Percentiles rank a stretch among this genome's conserved stretches.
These are phyloP conservation scores for Electrophaes corylata DNA, from an alignment of 2,888 invertebrate species.

Conservation along the genomic window DNA sequence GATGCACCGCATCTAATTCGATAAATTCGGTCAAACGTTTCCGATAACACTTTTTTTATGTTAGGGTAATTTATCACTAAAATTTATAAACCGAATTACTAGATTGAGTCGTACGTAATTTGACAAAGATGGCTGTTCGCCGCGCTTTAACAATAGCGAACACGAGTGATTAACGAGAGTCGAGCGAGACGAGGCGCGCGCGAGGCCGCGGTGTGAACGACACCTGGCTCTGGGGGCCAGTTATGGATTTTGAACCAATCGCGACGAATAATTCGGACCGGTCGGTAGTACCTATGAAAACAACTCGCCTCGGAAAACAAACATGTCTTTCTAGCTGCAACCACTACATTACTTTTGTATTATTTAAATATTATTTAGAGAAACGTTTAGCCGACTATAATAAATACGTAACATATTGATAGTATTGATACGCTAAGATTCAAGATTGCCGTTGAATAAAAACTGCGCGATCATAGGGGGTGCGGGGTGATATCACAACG, in stretches of 20 bases:
- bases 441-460: slow-evolving; percentile 28
- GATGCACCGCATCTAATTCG: slow-evolving; percentile 66
- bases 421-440: slow-evolving; percentile 16
- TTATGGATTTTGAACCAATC: slow-evolving; percentile 84
- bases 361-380: slow-evolving; percentile 10
- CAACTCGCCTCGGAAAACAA: slow-evolving; percentile 66
- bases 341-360: slow-evolving; percentile 53
- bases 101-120: slow-evolving; percentile 80
- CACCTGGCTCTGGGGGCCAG: slow-evolving; percentile 84
- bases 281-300: slow-evolving; percentile 51
- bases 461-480: slow-evolving; percentile 37
- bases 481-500: slow-evolving; percentile 31
- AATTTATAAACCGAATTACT: slow-evolving; percentile 65
- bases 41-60: slow-evolving; percentile 70
- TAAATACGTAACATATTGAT: slow-evolving; percentile 1
- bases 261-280: slow-evolving; percentile 83
- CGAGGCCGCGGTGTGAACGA: slow-evolving; percentile 85
- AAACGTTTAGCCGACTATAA: slow-evolving; percentile 16
- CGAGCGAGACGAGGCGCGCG: slow-evolving; percentile 80
- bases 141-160: slow-evolving; percentile 82
- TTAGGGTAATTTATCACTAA: slow-evolving; percentile 61
- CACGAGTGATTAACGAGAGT: slow-evolving; percentile 83
- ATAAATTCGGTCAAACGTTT: slow-evolving; percentile 62
- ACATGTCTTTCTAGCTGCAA: slow-evolving; percentile 72
- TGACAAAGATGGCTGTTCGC: slow-evolving; percentile 84